These are phyloP conservation scores for Oedothorax gibbosus DNA, from an alignment of 1,140 invertebrate species.

Conservation along the genomic window DNA sequence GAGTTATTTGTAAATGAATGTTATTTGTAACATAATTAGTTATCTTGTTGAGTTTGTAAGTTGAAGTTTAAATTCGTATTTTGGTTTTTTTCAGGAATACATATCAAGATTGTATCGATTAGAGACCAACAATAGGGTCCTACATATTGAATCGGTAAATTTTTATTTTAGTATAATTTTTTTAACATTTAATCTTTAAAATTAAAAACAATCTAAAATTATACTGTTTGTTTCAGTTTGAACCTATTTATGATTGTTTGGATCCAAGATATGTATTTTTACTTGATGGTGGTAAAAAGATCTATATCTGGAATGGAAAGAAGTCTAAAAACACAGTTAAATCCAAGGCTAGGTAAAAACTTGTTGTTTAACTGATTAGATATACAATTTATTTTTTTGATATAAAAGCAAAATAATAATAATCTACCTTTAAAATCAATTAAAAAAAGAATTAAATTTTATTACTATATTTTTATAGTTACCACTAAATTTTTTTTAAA, in stretches of 20 bases:
- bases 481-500: no score
- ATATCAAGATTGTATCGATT: conserved; percentile 89
- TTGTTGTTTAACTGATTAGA: background rate
- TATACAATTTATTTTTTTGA: no score
- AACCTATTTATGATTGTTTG: conserved; percentile 77
- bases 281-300: conserved; percentile 86
- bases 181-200: background rate
- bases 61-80: background rate
- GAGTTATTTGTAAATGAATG: no score
- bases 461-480: no score
- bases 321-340: conserved; percentile 94
- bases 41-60: background rate
- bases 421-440: no score
- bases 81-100: conserved; percentile 76
- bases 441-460: no score
- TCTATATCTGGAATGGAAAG: conserved; percentile 93
- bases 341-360: conserved; percentile 81
- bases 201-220: background rate
- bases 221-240: conserved; percentile 60
- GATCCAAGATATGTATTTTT: conserved; percentile 95
- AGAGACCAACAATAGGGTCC: conserved; percentile 85
- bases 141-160: conserved; percentile 91
- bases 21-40: no score
- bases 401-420: no score
- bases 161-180: background rate